Base-by-base conservation (phyloP, 2,888 invertebrate species). In the Tetragnatha montana region DNA sequence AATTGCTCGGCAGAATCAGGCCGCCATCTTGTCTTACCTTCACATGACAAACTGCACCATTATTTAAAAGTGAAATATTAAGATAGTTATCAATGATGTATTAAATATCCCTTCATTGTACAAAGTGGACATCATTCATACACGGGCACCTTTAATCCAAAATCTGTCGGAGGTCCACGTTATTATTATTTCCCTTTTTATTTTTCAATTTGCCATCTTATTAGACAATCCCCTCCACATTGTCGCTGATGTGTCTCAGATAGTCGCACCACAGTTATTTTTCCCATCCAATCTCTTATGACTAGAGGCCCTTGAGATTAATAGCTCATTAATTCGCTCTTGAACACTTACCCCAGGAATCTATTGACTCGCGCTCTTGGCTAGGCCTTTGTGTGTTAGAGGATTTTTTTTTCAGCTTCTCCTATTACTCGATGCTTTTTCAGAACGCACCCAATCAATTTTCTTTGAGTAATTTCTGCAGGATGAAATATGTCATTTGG, bases 281-380 rank as follows among this genome's bases (percentile, higher is more conserved):
- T 10, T 14, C 12, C 60, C 51, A 51, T 35, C 35, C 83, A 51
- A 80, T 83, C 49, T 73, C 47, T 0, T 21, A 75, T 82, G 75
- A 83, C 88, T 78, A 12, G 79, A 35, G 83, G 79, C 83, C 4
- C 49, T 50, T 76, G 87, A 70, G 74, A 89, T 89, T 89, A 89
- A 84, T 89, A 75, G 35, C 84, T 81, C 88, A 89, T 89, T 89
- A 76, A 84, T 84, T 84, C 81, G 17, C 75, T 81, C 81, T 88
- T 75, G 60, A 76, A 70, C 47, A 81, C 80, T 81, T 84, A 60
- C 70, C 35, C 75, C 68, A 68, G 71, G n/a, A 12, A 71, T 83
- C 17, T 22, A 88, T 83, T 79, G 79, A 83, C 79, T 83, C 69
- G 12, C 49, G 47, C 75, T 47, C 75, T 10, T 35, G 75, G 75